Evolutionary conservation across 2,888 invertebrate genomes (phyloP), one percentile per base, ranked within the genome.

Genomic region (Heliconius aoede): DNA sequence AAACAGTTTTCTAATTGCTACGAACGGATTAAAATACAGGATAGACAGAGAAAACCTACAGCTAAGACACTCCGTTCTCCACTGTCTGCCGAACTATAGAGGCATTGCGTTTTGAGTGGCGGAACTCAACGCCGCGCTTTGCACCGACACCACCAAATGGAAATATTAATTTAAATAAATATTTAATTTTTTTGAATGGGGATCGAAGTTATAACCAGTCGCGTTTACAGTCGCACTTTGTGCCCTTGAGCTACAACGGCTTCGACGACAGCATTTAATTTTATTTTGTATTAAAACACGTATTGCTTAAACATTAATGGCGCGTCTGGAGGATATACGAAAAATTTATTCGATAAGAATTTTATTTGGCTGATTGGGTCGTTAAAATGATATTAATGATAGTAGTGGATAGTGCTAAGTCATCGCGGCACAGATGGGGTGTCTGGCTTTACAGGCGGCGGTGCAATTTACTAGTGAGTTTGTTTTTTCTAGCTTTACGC

Each of bases 1-100:
- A 69, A 51, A 68, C 30, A 55, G 68, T 30, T 69, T 69, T 69
- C 68, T 69, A 69, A 69, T 69, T 51, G 51, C 68, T 30, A 15
- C 21, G 55, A 68, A 30, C 51, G 68, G 13, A 51, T 68, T 51
- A 68, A 46, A n/a, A n/a, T n/a, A n/a, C n/a, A n/a, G n/a, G n/a
- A n/a, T n/a, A n/a, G n/a, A n/a, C n/a, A n/a, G n/a, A n/a, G n/a
- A n/a, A n/a, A 46, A 21, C 18, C 36, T 36, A 36, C 9, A 11
- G 36, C 11, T 36, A 32, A 32, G 32, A 32, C 2, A 9, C 32
- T 32, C 32, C 32, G 32, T 32, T 32, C 32, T 2, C 11, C 32
- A 32, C 32, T 32, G 8, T 32, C 32, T 9, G 2, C 32, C 32
- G 11, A 9, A 32, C 11, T 32, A 8, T 32, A 9, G 8, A 32